Evolutionary conservation across 2,888 invertebrate species (phyloP).

Genomic region (Drosophila testacea): DNA sequence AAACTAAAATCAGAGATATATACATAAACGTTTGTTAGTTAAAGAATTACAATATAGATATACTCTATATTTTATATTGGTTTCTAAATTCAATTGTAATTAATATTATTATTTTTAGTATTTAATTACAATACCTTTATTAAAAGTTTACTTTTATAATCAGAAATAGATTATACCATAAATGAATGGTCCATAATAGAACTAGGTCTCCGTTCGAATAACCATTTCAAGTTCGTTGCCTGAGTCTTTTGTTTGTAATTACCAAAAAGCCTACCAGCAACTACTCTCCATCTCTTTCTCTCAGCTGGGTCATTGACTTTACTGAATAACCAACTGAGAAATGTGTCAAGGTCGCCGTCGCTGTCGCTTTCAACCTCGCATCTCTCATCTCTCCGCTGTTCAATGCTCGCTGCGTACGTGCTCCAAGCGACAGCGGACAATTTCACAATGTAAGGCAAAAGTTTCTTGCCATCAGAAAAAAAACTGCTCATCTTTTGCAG

Average conservation of each 20-base stretch:
- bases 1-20: too few relatives aligned
- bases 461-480: constrained; percentile 17
- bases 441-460: constrained; percentile 62
- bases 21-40: too few relatives aligned
- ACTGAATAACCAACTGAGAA: constrained; percentile 25
- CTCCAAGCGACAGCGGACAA: constrained; percentile 35
- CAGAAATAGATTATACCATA: not conserved
- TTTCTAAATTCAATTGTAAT: too few relatives aligned
- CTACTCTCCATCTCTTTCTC: constrained; percentile 1
- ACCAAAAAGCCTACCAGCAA: constrained; percentile 15
- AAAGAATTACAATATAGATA: too few relatives aligned
- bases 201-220: not conserved
- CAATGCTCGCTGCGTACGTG: constrained; percentile 55
- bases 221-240: constrained; percentile 55
- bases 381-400: constrained; percentile 29
- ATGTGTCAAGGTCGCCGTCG: constrained; percentile 63
- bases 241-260: constrained; percentile 52
- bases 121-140: too few relatives aligned
- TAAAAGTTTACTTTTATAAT: too few relatives aligned
- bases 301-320: constrained; percentile 56
- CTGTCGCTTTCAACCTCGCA: constrained; percentile 5
- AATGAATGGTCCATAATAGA: constrained; percentile 2
- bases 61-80: too few relatives aligned
- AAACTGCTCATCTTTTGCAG: constrained; percentile 36
- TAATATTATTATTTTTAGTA: too few relatives aligned